Conservation (phyloP, 1,140 invertebrate genomes). For the Zaprionus taronus region DNA sequence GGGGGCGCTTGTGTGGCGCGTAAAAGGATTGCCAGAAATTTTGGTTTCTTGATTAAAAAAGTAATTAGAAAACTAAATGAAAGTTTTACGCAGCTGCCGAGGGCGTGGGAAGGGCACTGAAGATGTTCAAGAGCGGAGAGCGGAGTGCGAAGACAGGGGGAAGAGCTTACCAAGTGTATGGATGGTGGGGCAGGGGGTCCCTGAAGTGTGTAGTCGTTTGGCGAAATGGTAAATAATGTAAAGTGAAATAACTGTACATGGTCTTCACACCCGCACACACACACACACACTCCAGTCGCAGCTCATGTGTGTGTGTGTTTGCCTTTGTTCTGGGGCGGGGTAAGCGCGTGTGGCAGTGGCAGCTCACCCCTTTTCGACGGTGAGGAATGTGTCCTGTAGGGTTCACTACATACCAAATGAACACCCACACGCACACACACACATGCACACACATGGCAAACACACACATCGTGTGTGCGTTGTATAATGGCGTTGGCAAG, state of each 20-base stretch:
- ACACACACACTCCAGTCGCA: constrained; percentile 9
- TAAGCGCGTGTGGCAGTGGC: constrained; percentile 2
- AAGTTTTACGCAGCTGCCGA: constrained; percentile 68
- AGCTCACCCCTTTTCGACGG: constrained; percentile 59
- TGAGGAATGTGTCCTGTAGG: constrained; percentile 79
- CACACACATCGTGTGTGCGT: constrained; percentile 28
- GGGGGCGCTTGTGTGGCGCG: constrained; percentile 3
- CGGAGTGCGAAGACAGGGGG: no score
- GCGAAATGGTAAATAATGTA: constrained; percentile 77
- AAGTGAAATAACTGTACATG: constrained; percentile 79
- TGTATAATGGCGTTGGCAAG: constrained; percentile 50
- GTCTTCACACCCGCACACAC: constrained; percentile 47
- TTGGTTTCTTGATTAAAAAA: constrained; percentile 81
- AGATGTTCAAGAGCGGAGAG: no score
- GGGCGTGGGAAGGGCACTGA: neutral
- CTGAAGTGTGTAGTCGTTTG: constrained; percentile 41
- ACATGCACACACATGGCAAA: constrained; percentile 6
- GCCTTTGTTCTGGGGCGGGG: constrained; percentile 60
- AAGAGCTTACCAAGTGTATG: neutral
- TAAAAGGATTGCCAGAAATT: constrained; percentile 56
- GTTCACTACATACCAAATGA: constrained; percentile 78
- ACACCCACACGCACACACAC: constrained; percentile 52
- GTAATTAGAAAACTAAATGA: constrained; percentile 83
- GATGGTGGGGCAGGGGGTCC: neutral
- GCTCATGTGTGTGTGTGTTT: constrained; percentile 11